Conservation (phyloP, 2,888 invertebrate species). For the Lasioglossum villosulum region DNA sequence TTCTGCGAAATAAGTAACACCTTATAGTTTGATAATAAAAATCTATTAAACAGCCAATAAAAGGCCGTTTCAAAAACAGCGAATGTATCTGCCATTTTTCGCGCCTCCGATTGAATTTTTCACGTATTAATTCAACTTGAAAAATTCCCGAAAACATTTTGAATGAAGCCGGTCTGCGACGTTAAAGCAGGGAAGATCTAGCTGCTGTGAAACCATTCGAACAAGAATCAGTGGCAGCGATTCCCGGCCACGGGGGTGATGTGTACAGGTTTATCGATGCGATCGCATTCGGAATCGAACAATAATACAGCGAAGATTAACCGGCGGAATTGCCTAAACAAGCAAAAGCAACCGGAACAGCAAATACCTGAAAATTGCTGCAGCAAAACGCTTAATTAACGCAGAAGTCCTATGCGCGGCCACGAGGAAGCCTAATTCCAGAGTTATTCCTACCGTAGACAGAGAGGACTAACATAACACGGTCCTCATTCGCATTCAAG, state of each 20-base stretch:
- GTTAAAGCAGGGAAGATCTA: background rate
- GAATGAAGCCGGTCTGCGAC: background rate
- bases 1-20: no score
- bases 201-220: background rate
- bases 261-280: background rate
- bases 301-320: constrained; percentile 11
- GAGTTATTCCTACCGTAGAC: constrained; percentile 20
- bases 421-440: constrained; percentile 20
- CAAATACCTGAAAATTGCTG: background rate
- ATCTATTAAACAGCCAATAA: no score
- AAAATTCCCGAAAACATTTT: background rate
- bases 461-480: constrained; percentile 3
- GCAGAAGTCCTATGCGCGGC: background rate
- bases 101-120: background rate
- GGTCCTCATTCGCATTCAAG: constrained; percentile 36
- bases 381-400: constrained; percentile 17
- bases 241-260: background rate
- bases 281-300: constrained; percentile 1
- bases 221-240: background rate
- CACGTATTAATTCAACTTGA: background rate
- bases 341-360: background rate
- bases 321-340: constrained; percentile 8
- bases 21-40: no score
- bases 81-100: background rate
- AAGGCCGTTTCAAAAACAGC: no score